Evolutionary conservation across 2,797 vertebrate genomes (phyloP), one percentile per base, ranked within the genome.

Genomic region (Sparidentex hasta): DNA sequence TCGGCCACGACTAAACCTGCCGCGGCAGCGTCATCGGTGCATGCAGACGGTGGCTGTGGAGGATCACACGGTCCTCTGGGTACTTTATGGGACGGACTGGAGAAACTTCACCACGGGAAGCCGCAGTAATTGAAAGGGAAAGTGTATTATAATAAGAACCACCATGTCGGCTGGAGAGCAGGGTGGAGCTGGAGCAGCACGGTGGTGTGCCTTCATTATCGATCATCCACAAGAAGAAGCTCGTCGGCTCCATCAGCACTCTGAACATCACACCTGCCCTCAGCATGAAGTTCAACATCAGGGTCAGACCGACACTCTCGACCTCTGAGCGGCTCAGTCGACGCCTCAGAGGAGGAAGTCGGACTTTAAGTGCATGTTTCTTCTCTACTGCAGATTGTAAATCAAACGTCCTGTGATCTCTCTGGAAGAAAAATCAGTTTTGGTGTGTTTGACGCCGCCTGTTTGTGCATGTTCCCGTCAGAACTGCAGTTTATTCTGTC

Each of bases 1-100:
- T 90, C 27, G 84, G 89, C 84, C 94, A 93, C 13, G 93, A 95
- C 72, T 95, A 86, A 85, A 65, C 11, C 38, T n/a, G 2, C 27
- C 44, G 44, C 3, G 1, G 9, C 70, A 1, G 9, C 70, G 0
- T 43, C 66, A n/a, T n/a, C 62, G 25, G 18, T 0, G 11, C 58
- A 11, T 16, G 74, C 71, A 51, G 67, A 27, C 29, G 1, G 52
- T 33, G 11, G 21, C 64, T 1, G 48, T 17, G 63, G 11, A 59
- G 54, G 61, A 47, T 62, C 61, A 18, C 25, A 11, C 0, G 59
- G 62, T 63, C 71, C 52, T 62, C 67, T 1, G 71, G n/a, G 52
- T 61, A 41, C 48, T 58, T 58, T 50, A 8, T 1, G 20, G 65
- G 57, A 74, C 21, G 7, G 43, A 82, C 51, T 21, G 7, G 2